Percentiles rank a stretch among this genome's conserved stretches.
These are phyloP conservation scores for Chaetops frenatus DNA, from an alignment of 2,113 vertebrate genomes.

Conservation along the genomic window DNA sequence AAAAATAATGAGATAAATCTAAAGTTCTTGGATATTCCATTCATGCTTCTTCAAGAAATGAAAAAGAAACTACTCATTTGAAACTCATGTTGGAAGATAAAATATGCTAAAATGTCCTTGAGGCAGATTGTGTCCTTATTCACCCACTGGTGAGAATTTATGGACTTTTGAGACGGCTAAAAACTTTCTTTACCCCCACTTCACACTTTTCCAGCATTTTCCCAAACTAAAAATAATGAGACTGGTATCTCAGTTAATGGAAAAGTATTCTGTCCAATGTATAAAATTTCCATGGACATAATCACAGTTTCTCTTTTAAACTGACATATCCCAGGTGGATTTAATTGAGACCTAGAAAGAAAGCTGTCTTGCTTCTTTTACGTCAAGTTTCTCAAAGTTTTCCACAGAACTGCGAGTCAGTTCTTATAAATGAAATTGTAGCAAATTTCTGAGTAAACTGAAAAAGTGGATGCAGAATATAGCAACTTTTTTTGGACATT, in stretches of 20 bases:
- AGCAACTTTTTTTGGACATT: neutral
- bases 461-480: neutral
- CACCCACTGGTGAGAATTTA: neutral
- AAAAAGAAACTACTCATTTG: neutral
- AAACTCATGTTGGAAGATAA: neutral
- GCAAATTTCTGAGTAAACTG: neutral
- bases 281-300: neutral
- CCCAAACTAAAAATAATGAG: neutral
- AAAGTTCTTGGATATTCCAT: neutral
- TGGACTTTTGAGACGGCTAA: neutral
- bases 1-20: neutral
- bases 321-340: neutral
- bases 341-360: neutral
- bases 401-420: neutral
- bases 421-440: neutral
- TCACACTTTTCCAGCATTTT: neutral
- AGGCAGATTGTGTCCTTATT: neutral
- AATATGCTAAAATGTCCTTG: neutral
- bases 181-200: neutral
- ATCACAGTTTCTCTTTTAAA: neutral
- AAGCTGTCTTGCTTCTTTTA: neutral
- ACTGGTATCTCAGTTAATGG: neutral
- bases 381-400: neutral
- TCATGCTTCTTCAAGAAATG: neutral
- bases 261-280: neutral